A percentile compares a stretch with the other conserved stretches of the same genome.
These are phyloP conservation scores for Odontamblyopus rebecca DNA, from an alignment of 2,797 vertebrate species.

Conservation along the genomic window DNA sequence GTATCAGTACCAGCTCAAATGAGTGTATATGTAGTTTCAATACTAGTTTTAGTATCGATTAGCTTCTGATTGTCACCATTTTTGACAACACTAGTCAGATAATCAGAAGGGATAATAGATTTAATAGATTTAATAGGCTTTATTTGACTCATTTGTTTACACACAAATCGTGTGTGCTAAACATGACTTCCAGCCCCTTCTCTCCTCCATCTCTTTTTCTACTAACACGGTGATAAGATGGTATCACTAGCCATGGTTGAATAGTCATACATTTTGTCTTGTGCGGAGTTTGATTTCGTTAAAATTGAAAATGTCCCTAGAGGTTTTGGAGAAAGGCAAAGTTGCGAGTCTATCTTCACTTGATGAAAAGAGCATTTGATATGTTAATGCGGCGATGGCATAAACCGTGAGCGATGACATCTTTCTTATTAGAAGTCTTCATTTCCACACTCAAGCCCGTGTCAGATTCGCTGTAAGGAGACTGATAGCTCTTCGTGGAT, in stretches of 20 bases:
- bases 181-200: slow-evolving; percentile 28
- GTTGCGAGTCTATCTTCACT: slow-evolving; percentile 53
- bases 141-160: too few species aligned
- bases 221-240: slow-evolving; percentile 65
- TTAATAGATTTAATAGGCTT: too few species aligned
- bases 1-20: too few species aligned
- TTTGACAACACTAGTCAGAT: too few species aligned
- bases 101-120: too few species aligned
- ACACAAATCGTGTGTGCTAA: slow-evolving; percentile 1
- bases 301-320: slow-evolving; percentile 67
- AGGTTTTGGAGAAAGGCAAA: slow-evolving; percentile 45
- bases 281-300: slow-evolving; percentile 72
- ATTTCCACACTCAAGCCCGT: slow-evolving; percentile 51
- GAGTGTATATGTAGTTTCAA: too few species aligned
- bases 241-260: slow-evolving; percentile 61
- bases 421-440: slow-evolving; percentile 57
- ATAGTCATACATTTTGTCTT: slow-evolving; percentile 67
- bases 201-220: slow-evolving; percentile 20
- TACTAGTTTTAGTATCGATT: too few species aligned
- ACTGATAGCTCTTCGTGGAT: slow-evolving; percentile 40
- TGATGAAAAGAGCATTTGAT: slow-evolving; percentile 73
- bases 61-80: too few species aligned
- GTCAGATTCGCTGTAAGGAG: slow-evolving; percentile 40
- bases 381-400: slow-evolving; percentile 62
- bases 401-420: slow-evolving; percentile 58